phyloP scores from a whole-genome alignment of 1,140 invertebrate species.

The Pogonomyrmex barbatus region DNA sequence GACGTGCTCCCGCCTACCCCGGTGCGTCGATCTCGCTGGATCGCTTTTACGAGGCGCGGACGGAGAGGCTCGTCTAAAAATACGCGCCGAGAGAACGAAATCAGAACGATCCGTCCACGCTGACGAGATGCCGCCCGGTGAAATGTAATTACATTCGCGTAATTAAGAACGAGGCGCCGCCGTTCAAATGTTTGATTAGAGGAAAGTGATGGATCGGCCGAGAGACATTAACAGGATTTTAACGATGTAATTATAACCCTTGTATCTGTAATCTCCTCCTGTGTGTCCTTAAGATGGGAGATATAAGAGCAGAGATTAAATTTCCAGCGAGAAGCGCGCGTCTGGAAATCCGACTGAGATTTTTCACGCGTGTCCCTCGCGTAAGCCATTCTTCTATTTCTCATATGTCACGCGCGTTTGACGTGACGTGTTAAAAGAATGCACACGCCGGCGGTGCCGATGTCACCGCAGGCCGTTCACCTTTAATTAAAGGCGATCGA shows the following conservation, averaged over 20 bases:
- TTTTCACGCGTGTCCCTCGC: background rate
- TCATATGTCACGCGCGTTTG: background rate
- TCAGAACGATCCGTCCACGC: constrained; percentile 4
- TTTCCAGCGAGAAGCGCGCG: background rate
- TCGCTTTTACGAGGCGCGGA: background rate
- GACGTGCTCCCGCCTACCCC: constrained; percentile 4
- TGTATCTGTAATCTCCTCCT: background rate
- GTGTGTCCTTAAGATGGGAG: no score
- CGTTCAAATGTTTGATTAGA: constrained; percentile 17
- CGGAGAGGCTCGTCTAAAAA: background rate
- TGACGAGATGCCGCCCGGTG: background rate
- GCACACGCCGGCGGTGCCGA: background rate
- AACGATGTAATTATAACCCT: constrained; percentile 26
- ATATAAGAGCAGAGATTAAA: constrained; percentile 5
- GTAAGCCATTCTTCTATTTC: background rate
- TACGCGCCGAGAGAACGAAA: background rate
- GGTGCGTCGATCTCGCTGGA: background rate
- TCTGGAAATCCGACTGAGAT: background rate
- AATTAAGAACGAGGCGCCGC: constrained; percentile 29
- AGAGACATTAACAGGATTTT: constrained; percentile 39
- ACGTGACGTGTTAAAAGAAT: constrained; percentile 23
- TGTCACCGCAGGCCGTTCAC: constrained; percentile 49
- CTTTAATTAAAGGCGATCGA: constrained; percentile 62
- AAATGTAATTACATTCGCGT: constrained; percentile 36
- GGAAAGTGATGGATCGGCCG: constrained; percentile 11